Evolutionary conservation across 2,113 vertebrate species (phyloP).

Genomic region (Lynx canadensis): DNA sequence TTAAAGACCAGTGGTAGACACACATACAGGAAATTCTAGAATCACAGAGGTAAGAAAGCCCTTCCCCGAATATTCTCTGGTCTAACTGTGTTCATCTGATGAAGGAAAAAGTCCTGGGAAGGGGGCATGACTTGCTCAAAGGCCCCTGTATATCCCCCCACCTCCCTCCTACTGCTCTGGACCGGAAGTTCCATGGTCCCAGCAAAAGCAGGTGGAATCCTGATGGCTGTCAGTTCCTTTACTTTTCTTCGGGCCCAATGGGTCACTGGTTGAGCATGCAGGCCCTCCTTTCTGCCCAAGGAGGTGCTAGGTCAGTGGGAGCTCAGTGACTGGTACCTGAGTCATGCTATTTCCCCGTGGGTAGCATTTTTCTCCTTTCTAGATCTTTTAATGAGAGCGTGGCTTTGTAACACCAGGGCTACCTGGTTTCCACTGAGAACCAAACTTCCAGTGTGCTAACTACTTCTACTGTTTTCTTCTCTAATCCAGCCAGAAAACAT

Average conservation of each 20-base stretch:
- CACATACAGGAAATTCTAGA: background rate
- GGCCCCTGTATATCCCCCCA: too few relatives aligned
- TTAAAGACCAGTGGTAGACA: background rate
- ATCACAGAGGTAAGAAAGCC: background rate
- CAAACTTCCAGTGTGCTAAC: background rate
- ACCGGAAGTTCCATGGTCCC: background rate
- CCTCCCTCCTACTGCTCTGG: too few relatives aligned
- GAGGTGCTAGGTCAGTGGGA: background rate
- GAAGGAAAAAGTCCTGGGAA: background rate
- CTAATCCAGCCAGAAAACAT: background rate
- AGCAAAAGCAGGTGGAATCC: background rate
- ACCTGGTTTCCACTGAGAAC: background rate
- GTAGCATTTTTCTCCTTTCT: background rate
- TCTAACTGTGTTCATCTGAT: background rate
- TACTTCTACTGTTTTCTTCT: background rate
- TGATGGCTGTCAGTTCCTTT: background rate
- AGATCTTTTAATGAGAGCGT: background rate
- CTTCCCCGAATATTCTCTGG: background rate
- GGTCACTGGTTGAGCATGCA: background rate
- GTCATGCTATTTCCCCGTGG: fast-evolving
- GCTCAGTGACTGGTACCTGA: background rate
- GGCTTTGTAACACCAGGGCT: background rate
- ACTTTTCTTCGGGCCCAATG: background rate
- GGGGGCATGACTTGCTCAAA: background rate
- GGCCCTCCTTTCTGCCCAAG: background rate